These are phyloP conservation scores for Styela plicata DNA, from an alignment of 23 tunicate genomes.

Conservation along the genomic window DNA sequence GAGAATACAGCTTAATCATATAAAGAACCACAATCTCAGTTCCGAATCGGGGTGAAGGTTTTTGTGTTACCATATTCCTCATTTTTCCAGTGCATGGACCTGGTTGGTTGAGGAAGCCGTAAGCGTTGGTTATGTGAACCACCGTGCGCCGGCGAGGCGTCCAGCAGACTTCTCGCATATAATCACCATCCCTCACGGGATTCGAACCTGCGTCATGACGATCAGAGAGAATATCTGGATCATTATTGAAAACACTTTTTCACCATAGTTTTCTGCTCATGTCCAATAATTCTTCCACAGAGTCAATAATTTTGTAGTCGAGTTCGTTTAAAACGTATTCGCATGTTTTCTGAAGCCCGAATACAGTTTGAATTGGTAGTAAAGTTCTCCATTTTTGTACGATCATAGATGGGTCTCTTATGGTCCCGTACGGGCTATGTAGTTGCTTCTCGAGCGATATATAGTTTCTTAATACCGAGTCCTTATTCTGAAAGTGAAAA, in stretches of 20 bases:
- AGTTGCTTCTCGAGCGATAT: background rate
- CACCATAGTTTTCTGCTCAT: background rate
- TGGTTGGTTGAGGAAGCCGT: no score
- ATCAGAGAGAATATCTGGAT: no score
- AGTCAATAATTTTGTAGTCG: background rate
- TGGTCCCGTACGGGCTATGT: constrained; percentile 16
- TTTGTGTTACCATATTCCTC: no score
- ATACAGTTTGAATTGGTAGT: background rate
- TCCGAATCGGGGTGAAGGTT: no score
- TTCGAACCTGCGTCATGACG: no score
- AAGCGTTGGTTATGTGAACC: no score
- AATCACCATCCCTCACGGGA: no score
- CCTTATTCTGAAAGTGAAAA: background rate
- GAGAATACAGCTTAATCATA: no score
- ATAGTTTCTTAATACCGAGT: background rate
- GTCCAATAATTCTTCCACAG: background rate
- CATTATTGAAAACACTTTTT: background rate
- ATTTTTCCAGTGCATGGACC: no score
- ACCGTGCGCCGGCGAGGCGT: no score
- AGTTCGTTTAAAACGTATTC: constrained; percentile 20
- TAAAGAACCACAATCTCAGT: no score
- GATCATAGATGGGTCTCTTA: background rate
- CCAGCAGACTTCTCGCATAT: no score
- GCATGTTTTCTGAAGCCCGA: constrained; percentile 32
- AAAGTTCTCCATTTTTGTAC: constrained; percentile 32